A percentile compares a stretch with the other conserved stretches of the same genome.
Evolutionary conservation across 2,113 vertebrate genomes (phyloP).

Genomic region (Odocoileus virginianus): DNA sequence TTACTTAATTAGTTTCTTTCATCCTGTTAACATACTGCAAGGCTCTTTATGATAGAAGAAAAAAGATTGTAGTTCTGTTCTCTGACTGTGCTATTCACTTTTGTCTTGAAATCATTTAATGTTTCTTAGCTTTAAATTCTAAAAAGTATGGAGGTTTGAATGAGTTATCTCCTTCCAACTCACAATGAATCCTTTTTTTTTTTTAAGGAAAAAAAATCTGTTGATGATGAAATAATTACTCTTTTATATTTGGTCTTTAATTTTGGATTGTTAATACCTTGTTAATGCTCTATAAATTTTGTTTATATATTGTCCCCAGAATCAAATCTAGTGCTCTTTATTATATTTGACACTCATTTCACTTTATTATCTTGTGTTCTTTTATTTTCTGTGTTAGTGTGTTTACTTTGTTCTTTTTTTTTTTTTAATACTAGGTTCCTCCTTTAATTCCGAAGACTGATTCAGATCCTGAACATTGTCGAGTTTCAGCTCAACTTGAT

Average conservation of each 20-base stretch:
- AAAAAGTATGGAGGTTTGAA: not conserved
- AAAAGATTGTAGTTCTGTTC: not conserved
- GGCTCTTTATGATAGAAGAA: not conserved
- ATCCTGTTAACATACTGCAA: not conserved
- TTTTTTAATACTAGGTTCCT: slow-evolving; percentile 84
- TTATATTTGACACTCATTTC: not conserved
- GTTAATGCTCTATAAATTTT: not conserved
- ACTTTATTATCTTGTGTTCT: not conserved
- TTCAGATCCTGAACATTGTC: slow-evolving; percentile 93
- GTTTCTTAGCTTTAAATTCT: slow-evolving; percentile 10
- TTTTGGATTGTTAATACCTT: not conserved
- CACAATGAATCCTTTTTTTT: not conserved
- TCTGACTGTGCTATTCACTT: not conserved
- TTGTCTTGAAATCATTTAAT: not conserved
- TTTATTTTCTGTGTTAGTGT: not conserved
- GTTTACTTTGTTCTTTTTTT: not conserved
- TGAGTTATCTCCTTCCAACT: not conserved
- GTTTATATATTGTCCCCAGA: not conserved
- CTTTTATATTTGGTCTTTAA: not conserved
- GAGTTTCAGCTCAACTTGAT: slow-evolving; percentile 96
- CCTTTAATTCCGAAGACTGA: slow-evolving; percentile 93
- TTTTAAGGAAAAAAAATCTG: not conserved
- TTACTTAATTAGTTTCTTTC: not conserved
- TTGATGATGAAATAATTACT: not conserved
- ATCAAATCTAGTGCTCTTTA: not conserved